phyloP scores from a whole-genome alignment of 37 sponge, comb jelly and placozoan genomes.

The Corticium candelabrum region DNA sequence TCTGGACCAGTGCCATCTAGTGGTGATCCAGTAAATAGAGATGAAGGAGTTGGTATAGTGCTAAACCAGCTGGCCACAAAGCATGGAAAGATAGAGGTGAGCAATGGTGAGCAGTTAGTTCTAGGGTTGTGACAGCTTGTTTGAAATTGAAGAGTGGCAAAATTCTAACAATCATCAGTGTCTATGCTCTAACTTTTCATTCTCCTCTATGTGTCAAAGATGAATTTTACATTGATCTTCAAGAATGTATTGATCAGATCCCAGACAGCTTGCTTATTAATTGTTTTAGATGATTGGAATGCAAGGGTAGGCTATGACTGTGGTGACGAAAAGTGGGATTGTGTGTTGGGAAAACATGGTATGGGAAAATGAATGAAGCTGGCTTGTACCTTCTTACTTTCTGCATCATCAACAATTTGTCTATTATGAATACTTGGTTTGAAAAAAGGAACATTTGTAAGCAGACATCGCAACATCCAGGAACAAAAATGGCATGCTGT shows the following conservation, averaged over 20 bases:
- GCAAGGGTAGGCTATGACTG: not conserved
- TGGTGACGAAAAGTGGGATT: not conserved
- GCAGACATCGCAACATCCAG: too few relatives aligned
- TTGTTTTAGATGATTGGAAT: not conserved
- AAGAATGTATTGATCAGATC: not conserved
- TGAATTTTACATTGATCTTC: not conserved
- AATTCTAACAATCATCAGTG: not conserved
- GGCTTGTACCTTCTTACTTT: not conserved
- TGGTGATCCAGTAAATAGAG: not conserved
- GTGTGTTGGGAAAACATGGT: not conserved
- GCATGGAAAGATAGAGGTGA: not conserved
- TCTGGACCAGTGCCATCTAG: not conserved
- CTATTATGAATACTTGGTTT: not conserved
- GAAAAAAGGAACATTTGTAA: not conserved
- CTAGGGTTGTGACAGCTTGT: not conserved
- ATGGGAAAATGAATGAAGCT: not conserved
- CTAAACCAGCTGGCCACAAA: not conserved
- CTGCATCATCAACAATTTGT: not conserved
- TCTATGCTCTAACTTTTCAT: not conserved
- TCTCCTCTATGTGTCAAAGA: not conserved
- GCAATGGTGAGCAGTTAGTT: not conserved
- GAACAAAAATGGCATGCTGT: not conserved
- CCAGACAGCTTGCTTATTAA: not conserved
- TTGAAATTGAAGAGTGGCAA: not conserved
- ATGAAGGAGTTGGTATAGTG: not conserved